phyloP scores from a whole-genome alignment of 2,113 vertebrate genomes.

The Oreotrochilus melanogaster region DNA sequence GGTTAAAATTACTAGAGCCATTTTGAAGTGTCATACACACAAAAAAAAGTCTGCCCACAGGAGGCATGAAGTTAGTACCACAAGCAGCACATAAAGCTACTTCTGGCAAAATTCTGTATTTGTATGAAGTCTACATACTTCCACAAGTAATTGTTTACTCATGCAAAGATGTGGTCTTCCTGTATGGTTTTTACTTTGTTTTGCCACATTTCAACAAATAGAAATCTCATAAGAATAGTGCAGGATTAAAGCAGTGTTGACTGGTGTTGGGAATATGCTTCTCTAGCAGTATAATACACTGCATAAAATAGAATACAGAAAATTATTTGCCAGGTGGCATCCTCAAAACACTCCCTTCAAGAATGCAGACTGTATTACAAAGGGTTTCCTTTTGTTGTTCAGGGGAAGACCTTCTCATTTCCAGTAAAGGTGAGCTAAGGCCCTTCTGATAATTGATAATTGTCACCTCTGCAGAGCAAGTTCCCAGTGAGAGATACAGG shows the following conservation, averaged over 20 bases:
- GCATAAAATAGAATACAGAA: background rate
- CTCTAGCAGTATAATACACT: background rate
- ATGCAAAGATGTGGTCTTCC: background rate
- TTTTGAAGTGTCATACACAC: background rate
- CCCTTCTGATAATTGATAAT: background rate
- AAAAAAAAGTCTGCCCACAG: background rate
- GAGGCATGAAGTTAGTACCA: background rate
- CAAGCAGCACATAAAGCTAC: background rate
- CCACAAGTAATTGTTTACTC: background rate
- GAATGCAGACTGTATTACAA: rapidly evolving
- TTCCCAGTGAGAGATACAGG: background rate
- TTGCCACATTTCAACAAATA: background rate
- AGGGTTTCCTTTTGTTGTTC: background rate
- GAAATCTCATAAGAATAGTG: background rate
- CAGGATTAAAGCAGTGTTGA: background rate
- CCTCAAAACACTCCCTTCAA: background rate
- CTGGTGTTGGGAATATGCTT: background rate
- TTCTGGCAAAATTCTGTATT: background rate
- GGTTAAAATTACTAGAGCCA: background rate
- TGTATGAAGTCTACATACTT: background rate
- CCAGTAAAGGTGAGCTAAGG: background rate
- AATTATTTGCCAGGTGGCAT: background rate
- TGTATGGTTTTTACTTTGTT: background rate
- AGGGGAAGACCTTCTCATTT: background rate
- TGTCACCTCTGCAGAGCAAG: background rate